phyloP scores from a whole-genome alignment of 2,797 vertebrate genomes.

The Semotilus atromaculatus region DNA sequence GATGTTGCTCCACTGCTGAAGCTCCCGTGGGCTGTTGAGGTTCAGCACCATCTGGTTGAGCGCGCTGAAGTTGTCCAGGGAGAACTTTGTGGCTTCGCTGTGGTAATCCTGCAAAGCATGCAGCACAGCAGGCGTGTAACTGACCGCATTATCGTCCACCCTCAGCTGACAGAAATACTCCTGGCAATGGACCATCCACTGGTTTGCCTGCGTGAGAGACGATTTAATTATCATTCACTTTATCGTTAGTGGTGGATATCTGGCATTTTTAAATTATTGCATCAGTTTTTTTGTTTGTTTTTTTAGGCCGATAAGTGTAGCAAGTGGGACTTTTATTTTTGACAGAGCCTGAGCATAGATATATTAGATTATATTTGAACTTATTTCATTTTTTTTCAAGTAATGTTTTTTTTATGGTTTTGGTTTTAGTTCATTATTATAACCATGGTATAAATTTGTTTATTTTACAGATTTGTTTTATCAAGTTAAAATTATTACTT shows the following conservation, averaged over 20 bases:
- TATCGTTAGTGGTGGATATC: not conserved
- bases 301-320: not conserved
- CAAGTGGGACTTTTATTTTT: not conserved
- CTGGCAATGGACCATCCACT: slow-evolving; percentile 78
- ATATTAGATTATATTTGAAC: too few relatives aligned
- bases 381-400: not conserved
- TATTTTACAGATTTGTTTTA: not conserved
- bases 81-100: slow-evolving; percentile 79
- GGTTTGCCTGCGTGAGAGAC: slow-evolving; percentile 71
- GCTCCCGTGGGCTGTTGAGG: slow-evolving; percentile 73
- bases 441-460: not conserved
- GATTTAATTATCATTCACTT: not conserved
- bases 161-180: slow-evolving; percentile 74
- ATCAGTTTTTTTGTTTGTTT: not conserved
- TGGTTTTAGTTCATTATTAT: not conserved
- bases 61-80: slow-evolving; percentile 77
- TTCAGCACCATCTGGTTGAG: slow-evolving; percentile 75
- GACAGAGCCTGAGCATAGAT: not conserved
- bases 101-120: slow-evolving; percentile 76
- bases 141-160: slow-evolving; percentile 57
- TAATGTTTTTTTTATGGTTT: not conserved
- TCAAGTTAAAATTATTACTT: not conserved
- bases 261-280: not conserved
- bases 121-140: slow-evolving; percentile 64
- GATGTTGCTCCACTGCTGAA: slow-evolving; percentile 76